A percentile compares a stretch with the other conserved stretches of the same genome.
phyloP scores from a whole-genome alignment of 2,797 vertebrate genomes.

The Saxicola maurus region DNA sequence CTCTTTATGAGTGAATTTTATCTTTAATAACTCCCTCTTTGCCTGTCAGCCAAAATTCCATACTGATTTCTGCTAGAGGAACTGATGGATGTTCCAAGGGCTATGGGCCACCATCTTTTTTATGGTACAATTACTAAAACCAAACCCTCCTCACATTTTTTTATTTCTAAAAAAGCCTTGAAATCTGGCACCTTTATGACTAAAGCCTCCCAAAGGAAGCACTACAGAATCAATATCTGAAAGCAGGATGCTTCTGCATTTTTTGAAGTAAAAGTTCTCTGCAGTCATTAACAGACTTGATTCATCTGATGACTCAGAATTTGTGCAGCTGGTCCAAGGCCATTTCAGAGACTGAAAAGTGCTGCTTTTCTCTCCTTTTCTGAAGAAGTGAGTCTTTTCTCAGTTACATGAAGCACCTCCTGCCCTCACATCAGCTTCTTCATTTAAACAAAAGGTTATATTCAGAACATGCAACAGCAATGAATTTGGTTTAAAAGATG shows the following conservation, averaged over 20 bases:
- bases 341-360: background rate
- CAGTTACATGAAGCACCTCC: background rate
- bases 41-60: background rate
- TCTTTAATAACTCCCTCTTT: background rate
- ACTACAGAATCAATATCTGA: background rate
- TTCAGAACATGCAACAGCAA: background rate
- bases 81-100: background rate
- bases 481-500: background rate
- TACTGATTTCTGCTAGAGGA: background rate
- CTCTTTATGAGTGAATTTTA: background rate
- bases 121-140: background rate
- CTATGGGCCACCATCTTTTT: background rate
- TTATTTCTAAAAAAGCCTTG: background rate
- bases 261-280: background rate
- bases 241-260: background rate
- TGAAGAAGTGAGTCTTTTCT: background rate
- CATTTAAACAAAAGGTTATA: background rate
- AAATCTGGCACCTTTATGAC: background rate
- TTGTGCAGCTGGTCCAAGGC: conserved; percentile 10
- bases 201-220: background rate
- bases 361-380: background rate
- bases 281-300: background rate
- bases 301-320: conserved; percentile 35
- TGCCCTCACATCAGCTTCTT: background rate
- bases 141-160: background rate